Base-by-base conservation (phyloP, 2,888 invertebrate genomes). In the Phyllotreta striolata region DNA sequence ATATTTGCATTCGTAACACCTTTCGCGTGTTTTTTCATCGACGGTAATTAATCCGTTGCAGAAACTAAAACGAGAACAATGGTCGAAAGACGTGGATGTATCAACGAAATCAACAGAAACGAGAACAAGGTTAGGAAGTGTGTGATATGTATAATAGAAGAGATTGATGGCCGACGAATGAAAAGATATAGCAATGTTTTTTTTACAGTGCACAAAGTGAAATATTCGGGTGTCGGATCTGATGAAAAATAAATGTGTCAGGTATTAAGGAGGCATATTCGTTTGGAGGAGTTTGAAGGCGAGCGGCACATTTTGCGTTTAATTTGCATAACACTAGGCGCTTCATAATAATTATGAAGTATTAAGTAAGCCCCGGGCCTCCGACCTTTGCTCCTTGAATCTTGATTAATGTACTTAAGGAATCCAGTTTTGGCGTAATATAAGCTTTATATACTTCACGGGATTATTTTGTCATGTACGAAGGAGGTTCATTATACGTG, bases 391-490 rank as follows among this genome's bases (percentile, higher is more conserved):
- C 72, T 70, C 66, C 70, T 72, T 72, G 73, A 72, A 72, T 70
- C 71, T 70, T 73, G 74, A 74, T 74, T 72, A 74, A 74, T 73
- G 72, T 72, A 73, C 70, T 72, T 66, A 66, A 65, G 70, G 72
- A 72, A 72, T 74, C 72, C 72, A 72, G 74, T 74, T 72, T 74
- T 74, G 70, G 70, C 70, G 71, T 74, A 72, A 73, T 74, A 71
- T 72, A 71, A 74, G 74, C 73, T 74, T 73, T 72, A 73, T 74
- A 74, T 72, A 72, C 65, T 60, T 74, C 72, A 74, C 70, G 71
- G 67, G 72, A 72, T 74, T 74, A 74, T 70, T 66, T 68, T 71
- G 73, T 72, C 73, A 70, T 56, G 59, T 72, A 70, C 61, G 66
- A 69, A 71, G 64, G 55, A 70, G 61, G 66, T 64, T 64, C 68